Percentiles rank a stretch among this genome's conserved stretches.
These are phyloP conservation scores for Dasysyrphus albostriatus DNA, from an alignment of 2,888 invertebrate species.

Conservation along the genomic window DNA sequence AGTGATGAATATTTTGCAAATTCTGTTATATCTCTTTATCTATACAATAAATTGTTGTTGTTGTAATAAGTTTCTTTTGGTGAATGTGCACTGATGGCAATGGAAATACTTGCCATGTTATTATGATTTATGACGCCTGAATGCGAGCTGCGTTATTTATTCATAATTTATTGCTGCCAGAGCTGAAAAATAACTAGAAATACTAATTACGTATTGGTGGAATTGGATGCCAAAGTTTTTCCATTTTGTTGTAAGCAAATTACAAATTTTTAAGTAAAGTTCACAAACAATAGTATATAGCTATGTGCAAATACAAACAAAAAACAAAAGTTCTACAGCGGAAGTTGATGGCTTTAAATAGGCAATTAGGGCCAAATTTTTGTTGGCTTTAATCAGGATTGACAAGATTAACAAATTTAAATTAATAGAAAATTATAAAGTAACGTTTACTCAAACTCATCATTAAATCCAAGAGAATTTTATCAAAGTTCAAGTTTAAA, in stretches of 20 bases:
- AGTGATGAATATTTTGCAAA: slow-evolving; percentile 55
- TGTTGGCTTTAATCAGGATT: background rate
- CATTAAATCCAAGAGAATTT: too few relatives aligned
- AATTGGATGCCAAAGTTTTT: slow-evolving; percentile 51
- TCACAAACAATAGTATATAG: background rate
- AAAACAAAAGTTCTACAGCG: background rate
- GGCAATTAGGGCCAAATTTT: background rate
- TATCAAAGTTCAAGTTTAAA: too few relatives aligned
- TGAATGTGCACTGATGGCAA: slow-evolving; percentile 56
- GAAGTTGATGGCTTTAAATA: background rate
- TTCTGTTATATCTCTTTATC: slow-evolving; percentile 29
- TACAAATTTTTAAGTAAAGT: background rate
- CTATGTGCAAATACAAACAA: background rate
- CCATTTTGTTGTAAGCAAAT: slow-evolving; percentile 28
- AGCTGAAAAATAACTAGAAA: slow-evolving; percentile 40
- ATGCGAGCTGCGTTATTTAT: slow-evolving; percentile 56
- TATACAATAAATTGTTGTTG: background rate
- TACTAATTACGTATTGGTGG: slow-evolving; percentile 48
- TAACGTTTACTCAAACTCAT: too few relatives aligned
- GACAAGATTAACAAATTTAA: too few relatives aligned
- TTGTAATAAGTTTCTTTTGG: slow-evolving; percentile 38
- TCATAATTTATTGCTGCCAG: slow-evolving; percentile 64
- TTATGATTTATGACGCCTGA: slow-evolving; percentile 67
- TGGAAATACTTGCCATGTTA: slow-evolving; percentile 64
- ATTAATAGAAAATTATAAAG: background rate